Percentiles rank a stretch among this genome's conserved stretches.
Evolutionary conservation across 2,888 invertebrate species (phyloP).

Genomic region (Drosophila mimica): DNA sequence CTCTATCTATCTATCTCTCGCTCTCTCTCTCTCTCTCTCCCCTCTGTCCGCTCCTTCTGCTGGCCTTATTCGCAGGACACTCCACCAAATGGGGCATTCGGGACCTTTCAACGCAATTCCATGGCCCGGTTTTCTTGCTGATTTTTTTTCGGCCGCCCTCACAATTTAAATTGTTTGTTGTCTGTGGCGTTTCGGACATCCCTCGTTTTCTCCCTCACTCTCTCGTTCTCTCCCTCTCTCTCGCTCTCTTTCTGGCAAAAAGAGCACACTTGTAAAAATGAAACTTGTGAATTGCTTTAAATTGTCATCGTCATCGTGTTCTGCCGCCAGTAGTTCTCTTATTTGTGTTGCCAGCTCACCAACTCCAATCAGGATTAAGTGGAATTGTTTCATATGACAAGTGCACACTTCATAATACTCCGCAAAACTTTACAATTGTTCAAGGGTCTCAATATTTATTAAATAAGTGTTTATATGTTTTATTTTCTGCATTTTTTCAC

Average conservation of each 20-base stretch:
- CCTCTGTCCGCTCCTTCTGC: slow-evolving; percentile 13
- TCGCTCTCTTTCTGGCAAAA: slow-evolving; percentile 5
- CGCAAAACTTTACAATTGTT: not conserved
- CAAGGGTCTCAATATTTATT: not conserved
- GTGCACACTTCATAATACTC: slow-evolving; percentile 2
- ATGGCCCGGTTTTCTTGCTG: slow-evolving; percentile 31
- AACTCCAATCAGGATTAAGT: slow-evolving; percentile 15
- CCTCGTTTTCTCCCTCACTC: slow-evolving; percentile 15
- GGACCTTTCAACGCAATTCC: slow-evolving; percentile 77
- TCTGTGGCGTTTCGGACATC: slow-evolving; percentile 60
- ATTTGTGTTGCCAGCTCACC: slow-evolving; percentile 26
- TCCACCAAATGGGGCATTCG: slow-evolving; percentile 71
- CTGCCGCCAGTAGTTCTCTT: slow-evolving; percentile 21
- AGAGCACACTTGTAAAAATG: slow-evolving; percentile 20
- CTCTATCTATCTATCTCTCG: not conserved
- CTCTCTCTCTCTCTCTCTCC: not conserved
- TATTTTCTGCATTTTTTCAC: not conserved
- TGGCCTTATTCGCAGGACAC: slow-evolving; percentile 66
- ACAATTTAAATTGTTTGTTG: slow-evolving; percentile 76
- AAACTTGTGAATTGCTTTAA: slow-evolving; percentile 49
- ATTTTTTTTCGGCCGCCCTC: slow-evolving; percentile 47
- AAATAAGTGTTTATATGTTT: not conserved
- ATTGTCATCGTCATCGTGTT: slow-evolving; percentile 51
- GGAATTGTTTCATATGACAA: not conserved
- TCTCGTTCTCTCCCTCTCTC: not conserved